Conservation (phyloP, 2,888 invertebrate genomes). For the Cantharis nigra region DNA sequence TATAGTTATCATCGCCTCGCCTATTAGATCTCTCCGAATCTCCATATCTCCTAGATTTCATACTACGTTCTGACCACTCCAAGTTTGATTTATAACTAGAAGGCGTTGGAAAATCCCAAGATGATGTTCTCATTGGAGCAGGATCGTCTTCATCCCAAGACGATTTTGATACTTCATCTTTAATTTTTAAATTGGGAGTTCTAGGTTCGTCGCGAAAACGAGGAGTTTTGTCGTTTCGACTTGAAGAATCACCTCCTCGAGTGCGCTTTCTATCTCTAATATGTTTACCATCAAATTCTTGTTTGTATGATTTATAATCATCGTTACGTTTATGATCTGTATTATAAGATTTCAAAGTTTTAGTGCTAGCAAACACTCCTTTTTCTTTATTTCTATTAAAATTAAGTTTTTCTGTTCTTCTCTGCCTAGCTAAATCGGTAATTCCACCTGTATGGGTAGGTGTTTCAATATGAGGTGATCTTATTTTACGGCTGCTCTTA, state of each 20-base stretch:
- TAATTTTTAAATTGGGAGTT: constrained; percentile 74
- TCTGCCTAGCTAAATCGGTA: constrained; percentile 74
- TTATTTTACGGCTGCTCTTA: constrained; percentile 67
- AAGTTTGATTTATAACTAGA: constrained; percentile 56
- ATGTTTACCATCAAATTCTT: constrained; percentile 51
- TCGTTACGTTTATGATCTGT: constrained; percentile 44
- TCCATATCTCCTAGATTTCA: constrained; percentile 39
- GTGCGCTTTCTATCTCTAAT: constrained; percentile 45
- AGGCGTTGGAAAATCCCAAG: constrained; percentile 94
- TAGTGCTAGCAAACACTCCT: constrained; percentile 72
- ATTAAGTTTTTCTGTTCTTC: constrained; percentile 68
- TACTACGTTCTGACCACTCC: constrained; percentile 51
- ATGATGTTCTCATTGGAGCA: constrained; percentile 69
- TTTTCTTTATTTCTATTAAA: constrained; percentile 64
- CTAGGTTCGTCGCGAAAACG: constrained; percentile 84
- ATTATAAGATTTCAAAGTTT: constrained; percentile 56
- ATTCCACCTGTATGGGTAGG: constrained; percentile 95
- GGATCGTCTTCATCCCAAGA: constrained; percentile 75
- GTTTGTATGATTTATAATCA: constrained; percentile 43
- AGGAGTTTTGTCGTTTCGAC: constrained; percentile 52
- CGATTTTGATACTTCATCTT: constrained; percentile 68
- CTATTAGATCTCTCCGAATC: constrained; percentile 54
- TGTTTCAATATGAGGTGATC: constrained; percentile 82
- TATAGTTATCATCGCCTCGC: constrained; percentile 51
- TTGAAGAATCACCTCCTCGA: constrained; percentile 38